Evolutionary conservation across 1,140 invertebrate species (phyloP), one percentile per base, ranked within the genome.

Genomic region (Drosophila hydei): DNA sequence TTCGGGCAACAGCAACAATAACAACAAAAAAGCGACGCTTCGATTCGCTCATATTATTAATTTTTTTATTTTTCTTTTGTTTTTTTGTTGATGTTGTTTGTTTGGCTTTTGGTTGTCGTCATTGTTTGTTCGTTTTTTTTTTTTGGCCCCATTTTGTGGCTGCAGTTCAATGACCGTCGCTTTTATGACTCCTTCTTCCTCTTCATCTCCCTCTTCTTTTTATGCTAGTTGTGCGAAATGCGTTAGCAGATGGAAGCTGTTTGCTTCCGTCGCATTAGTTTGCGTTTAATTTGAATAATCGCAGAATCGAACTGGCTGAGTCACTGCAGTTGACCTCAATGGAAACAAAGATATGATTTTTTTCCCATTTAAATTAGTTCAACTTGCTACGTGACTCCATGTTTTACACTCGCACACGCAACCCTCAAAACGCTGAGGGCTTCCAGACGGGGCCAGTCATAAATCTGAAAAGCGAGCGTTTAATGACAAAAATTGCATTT

Each of bases 81-180:
- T 59, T 19, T 45, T 63, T 38, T 72, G 42, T 50, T 55, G 59
- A 6, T 40, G 27, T 51, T 74, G 45, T 45, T 60, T 62, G 42
- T 42, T 36, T 67, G 25, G 60, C 40, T 70, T 63, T 55, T 14
- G 27, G 50, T 50, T 21, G 42, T 63, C 60, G 67, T 62, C 51
- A 70, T 70, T 71, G 72, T 63, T 63, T 76, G 70, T 54, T 48
- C 60, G 65, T 21, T 43, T 43, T 59, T 73, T 71, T 75, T 43
- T 62, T 76, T 71, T 72, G 77, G 74, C 83, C 84, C 64, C 75
- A 88, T 88, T 88, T 75, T 64, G 38, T 51, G 42, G 21, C 11
- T 23, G 36, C 47, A 65, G 83, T 88, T 88, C 79, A 79, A 76
- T 78, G 84, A 88, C 75, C 83, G 50, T 23, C 14, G 30, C n/a